Conservation (phyloP, 2,797 vertebrate genomes). For the Parotocinclus haroldoi region DNA sequence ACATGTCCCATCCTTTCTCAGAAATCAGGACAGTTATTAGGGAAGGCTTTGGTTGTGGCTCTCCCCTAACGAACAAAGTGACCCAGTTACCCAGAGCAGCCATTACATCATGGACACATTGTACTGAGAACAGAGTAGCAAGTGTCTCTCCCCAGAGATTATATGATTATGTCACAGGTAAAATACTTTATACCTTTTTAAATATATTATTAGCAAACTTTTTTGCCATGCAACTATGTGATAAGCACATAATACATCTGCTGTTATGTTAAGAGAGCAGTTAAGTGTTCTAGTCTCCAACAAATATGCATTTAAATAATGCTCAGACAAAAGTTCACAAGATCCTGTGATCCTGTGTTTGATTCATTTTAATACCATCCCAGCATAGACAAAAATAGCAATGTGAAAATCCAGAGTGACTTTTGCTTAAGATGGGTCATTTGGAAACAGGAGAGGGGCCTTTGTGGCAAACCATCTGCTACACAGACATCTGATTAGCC, state of each 20-base stretch:
- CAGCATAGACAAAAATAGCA: background rate
- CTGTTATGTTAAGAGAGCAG: background rate
- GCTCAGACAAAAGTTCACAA: too few species aligned
- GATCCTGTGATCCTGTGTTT: too few species aligned
- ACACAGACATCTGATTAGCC: conserved; percentile 43
- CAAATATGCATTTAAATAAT: conserved; percentile 15
- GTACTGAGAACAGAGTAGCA: conserved; percentile 53
- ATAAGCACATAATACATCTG: background rate
- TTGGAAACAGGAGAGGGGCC: conserved; percentile 50
- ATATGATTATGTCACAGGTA: conserved; percentile 77
- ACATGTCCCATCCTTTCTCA: conserved; percentile 61
- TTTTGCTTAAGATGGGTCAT: conserved; percentile 36
- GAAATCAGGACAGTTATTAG: conserved; percentile 52
- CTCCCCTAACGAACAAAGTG: conserved; percentile 69
- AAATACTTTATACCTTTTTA: conserved; percentile 65
- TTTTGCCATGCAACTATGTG: conserved; percentile 52
- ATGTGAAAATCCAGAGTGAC: background rate
- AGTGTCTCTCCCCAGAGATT: conserved; percentile 62
- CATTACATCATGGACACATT: conserved; percentile 62
- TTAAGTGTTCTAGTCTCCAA: conserved; percentile 8
- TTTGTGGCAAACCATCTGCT: conserved; percentile 52
- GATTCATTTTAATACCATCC: too few species aligned
- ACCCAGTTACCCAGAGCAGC: conserved; percentile 72
- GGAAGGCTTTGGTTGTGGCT: conserved; percentile 52
- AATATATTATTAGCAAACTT: conserved; percentile 63